Base-by-base conservation (phyloP, 2,113 vertebrate species). In the Stercorarius parasiticus region DNA sequence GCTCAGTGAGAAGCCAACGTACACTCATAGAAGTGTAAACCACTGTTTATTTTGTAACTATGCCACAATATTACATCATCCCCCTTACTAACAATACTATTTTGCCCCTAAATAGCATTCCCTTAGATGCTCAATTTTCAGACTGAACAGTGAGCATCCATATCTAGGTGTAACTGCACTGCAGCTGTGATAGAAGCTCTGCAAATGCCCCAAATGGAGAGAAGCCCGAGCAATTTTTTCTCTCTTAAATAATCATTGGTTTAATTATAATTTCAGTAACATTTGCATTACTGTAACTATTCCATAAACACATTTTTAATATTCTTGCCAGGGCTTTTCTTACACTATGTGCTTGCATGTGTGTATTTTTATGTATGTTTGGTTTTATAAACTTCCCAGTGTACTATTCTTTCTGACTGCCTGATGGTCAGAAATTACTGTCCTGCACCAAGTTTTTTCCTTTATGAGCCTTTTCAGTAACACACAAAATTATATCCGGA, bases 251-350 rank as follows among this genome's bases (percentile, higher is more conserved):
- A 56, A 36, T 88, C 45, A n/a, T 13, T 50, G 8, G 16, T 52
- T 88, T 66, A 82, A 90, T n/a, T 43, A 7, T 21, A 66, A 55
- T 95, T 93, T 72, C 66, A 77, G 29, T 73, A 49, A 77, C 18
- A 83, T 77, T 88, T 94, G 92, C 66, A 70, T 71, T 77, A 80
- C 56, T 77, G 40, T 73, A 93, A 77, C 6, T 4, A 90, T 81
- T 86, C 79, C 45, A 64, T 72, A 91, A 88, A 69, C 49, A 79
- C 30, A 86, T 77, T 80, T 93, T 87, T 91, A 93, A 85, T 67
- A 83, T 82, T 61, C 36, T 83, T 52, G 40, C 22, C 58, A 58
- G 53, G 10, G 15, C 56, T 81, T 88, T 88, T 86, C 79, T 94
- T 77, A 73, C 20, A 55, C 13, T 58, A 90, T 69, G 26, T 85